These are phyloP conservation scores for Ectemnius lituratus DNA, from an alignment of 2,888 invertebrate species.

Conservation along the genomic window DNA sequence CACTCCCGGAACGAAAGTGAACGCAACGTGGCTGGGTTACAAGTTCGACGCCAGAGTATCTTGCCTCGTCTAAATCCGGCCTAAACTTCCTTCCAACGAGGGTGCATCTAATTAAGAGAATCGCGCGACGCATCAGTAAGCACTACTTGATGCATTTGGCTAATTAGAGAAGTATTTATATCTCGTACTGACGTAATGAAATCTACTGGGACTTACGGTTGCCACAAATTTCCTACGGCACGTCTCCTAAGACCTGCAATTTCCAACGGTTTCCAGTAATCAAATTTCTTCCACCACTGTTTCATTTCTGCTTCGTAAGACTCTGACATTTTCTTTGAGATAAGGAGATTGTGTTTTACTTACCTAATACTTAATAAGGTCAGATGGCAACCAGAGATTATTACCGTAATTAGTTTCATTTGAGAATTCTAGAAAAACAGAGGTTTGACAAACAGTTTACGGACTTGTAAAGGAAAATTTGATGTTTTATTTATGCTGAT, in stretches of 20 bases:
- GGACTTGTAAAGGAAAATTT: constrained; percentile 47
- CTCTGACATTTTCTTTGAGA: constrained; percentile 22
- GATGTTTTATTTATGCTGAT: constrained; percentile 34
- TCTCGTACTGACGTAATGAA: not conserved
- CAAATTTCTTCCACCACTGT: not conserved
- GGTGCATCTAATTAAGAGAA: constrained; percentile 54
- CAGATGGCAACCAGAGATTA: constrained; percentile 60
- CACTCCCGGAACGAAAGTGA: constrained; percentile 8
- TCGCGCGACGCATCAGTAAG: constrained; percentile 16
- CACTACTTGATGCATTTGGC: constrained; percentile 21
- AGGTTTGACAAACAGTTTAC: constrained; percentile 63
- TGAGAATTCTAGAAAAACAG: constrained; percentile 52
- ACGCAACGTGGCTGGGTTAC: constrained; percentile 26
- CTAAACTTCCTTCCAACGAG: constrained; percentile 31
- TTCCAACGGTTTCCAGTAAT: not conserved
- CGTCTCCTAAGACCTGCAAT: not conserved
- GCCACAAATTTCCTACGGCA: not conserved
- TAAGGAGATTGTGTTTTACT: constrained; percentile 32
- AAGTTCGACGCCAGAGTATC: constrained; percentile 37
- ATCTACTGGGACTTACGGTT: not conserved
- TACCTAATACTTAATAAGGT: constrained; percentile 46
- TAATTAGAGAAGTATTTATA: constrained; percentile 36
- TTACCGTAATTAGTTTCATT: constrained; percentile 71
- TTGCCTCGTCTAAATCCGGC: constrained; percentile 48
- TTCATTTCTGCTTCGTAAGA: constrained; percentile 4